phyloP scores from a whole-genome alignment of 2,113 vertebrate species.

The Oryzias curvinotus region DNA sequence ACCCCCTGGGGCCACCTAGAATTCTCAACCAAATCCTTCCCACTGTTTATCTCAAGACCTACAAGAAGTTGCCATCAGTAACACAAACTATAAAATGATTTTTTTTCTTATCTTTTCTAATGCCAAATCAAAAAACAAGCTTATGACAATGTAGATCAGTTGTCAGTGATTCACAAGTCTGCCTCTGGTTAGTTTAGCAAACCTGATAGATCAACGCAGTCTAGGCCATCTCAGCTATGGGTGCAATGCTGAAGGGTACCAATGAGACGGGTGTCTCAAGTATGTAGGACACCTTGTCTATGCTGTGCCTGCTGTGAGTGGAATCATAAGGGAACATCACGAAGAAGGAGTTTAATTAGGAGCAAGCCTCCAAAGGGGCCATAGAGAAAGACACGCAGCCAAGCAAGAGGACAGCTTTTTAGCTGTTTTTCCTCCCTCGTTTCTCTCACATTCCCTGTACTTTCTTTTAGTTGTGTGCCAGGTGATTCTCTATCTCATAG shows the following conservation, averaged over 20 bases:
- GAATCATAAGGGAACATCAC: conserved; percentile 77
- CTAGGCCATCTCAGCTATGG: conserved; percentile 47
- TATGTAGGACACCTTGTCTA: conserved; percentile 81
- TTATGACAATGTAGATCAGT: neutral
- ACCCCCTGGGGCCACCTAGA: conserved; percentile 64
- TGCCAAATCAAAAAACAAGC: conserved; percentile 22
- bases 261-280: conserved; percentile 72
- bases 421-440: conserved; percentile 33
- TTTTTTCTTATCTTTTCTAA: conserved; percentile 12
- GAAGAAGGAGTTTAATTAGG: conserved; percentile 83
- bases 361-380: conserved; percentile 78
- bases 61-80: conserved; percentile 50
- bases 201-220: conserved; percentile 22
- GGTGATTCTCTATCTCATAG: neutral
- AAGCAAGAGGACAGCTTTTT: conserved; percentile 58
- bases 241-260: conserved; percentile 68
- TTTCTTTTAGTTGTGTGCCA: neutral
- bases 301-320: conserved; percentile 73
- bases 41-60: conserved; percentile 41
- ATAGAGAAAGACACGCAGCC: conserved; percentile 66
- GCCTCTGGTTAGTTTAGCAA: conserved; percentile 7
- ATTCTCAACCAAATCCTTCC: conserved; percentile 66
- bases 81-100: conserved; percentile 42
- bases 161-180: neutral
- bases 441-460: conserved; percentile 20